phyloP scores from a whole-genome alignment of 2,888 invertebrate genomes.

The Bellardia bayeri region DNA sequence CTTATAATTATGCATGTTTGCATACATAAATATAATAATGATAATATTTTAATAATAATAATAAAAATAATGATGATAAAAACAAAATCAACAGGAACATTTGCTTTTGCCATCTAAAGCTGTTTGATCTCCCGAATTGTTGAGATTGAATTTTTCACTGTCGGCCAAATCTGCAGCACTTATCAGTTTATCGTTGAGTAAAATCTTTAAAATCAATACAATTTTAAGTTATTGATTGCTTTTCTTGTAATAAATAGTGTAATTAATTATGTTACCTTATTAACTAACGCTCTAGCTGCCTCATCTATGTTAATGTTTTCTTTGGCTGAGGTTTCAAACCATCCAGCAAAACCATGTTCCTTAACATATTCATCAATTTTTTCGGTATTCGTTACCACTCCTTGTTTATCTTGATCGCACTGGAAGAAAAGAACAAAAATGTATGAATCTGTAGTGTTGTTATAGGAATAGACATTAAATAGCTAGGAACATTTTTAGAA shows the following conservation, averaged over 20 bases:
- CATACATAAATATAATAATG: constrained; percentile 24
- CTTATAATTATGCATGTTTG: constrained; percentile 10
- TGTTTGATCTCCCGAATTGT: constrained; percentile 83
- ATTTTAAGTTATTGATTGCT: background rate
- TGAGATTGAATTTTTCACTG: constrained; percentile 89
- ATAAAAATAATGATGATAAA: background rate
- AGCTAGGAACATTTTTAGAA: too few species aligned
- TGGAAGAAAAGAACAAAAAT: constrained; percentile 81
- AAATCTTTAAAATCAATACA: constrained; percentile 86
- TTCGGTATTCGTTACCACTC: constrained; percentile 90
- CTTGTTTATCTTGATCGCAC: constrained; percentile 97
- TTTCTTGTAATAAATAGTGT: background rate
- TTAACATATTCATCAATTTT: constrained; percentile 97
- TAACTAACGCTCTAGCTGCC: constrained; percentile 95
- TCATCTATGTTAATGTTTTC: constrained; percentile 98
- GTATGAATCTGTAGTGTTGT: too few species aligned
- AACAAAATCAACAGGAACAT: constrained; percentile 82
- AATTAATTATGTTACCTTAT: constrained; percentile 87
- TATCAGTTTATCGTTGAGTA: constrained; percentile 91
- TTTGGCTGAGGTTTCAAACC: constrained; percentile 98
- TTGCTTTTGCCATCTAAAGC: constrained; percentile 79
- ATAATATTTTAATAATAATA: constrained; percentile 18
- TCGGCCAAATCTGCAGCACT: constrained; percentile 89
- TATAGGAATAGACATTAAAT: too few species aligned
- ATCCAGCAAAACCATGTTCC: constrained; percentile 96